These are phyloP conservation scores for Lydus trimaculatus DNA, from an alignment of 2,888 invertebrate species.

Conservation along the genomic window DNA sequence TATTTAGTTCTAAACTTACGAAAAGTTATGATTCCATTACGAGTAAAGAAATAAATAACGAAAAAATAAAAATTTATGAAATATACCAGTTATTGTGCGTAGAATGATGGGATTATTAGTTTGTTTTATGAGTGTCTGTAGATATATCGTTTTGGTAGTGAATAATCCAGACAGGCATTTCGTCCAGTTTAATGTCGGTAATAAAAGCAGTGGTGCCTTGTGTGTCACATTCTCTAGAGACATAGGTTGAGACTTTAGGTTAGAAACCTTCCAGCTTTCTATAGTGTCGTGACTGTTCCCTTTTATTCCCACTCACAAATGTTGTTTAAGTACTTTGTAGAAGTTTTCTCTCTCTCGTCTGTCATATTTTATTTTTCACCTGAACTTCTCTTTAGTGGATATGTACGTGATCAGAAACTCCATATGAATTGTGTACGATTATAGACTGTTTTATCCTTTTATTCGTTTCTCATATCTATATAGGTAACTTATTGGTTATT, in stretches of 20 bases:
- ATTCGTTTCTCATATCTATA: slow-evolving; percentile 37
- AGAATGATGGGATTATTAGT: slow-evolving; percentile 21
- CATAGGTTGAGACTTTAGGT: slow-evolving; percentile 40
- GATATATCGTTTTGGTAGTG: slow-evolving; percentile 22
- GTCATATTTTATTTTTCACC: slow-evolving; percentile 48
- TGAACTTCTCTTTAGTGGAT: slow-evolving; percentile 43
- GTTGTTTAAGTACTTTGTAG: slow-evolving; percentile 45
- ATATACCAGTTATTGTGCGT: background rate
- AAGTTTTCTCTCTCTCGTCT: slow-evolving; percentile 42
- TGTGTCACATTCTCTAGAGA: slow-evolving; percentile 45
- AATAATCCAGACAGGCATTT: slow-evolving; percentile 31
- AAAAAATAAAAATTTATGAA: background rate
- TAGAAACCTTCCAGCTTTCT: slow-evolving; percentile 31
- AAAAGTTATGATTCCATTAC: background rate
- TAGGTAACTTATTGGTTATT: background rate
- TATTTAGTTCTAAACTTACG: background rate
- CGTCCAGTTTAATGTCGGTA: slow-evolving; percentile 45
- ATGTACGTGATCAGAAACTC: slow-evolving; percentile 44
- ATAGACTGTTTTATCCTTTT: slow-evolving; percentile 31
- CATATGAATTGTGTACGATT: slow-evolving; percentile 30
- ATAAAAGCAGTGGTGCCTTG: slow-evolving; percentile 47
- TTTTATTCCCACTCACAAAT: slow-evolving; percentile 35
- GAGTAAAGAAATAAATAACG: background rate
- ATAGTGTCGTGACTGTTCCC: slow-evolving; percentile 36
- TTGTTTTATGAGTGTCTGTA: slow-evolving; percentile 22